Base-by-base conservation (phyloP, 1,140 invertebrate species). In the Teleogryllus occipitalis region DNA sequence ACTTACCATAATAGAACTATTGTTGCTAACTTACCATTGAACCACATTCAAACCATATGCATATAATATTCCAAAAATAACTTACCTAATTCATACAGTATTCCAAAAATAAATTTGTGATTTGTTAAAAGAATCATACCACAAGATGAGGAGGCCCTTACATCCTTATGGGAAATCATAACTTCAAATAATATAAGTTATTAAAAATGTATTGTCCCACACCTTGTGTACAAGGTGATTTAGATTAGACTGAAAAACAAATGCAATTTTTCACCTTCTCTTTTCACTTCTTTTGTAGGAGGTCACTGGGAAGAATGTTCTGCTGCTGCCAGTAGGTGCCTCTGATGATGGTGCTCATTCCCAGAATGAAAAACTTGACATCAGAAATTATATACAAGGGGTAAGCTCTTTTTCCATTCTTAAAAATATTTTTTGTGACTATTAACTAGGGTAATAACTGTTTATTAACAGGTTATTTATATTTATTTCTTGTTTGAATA, bases 281-380 rank as follows among this genome's bases (percentile, higher is more conserved):
- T 18, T 15, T 6, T 39, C 27, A 39, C 27, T 75, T 12, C 8
- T 75, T 5, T 79, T 75, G 8, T 92, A 97, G 87, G 92, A 97
- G 86, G 90, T 94, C 6, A 98, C 96, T 76, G 94, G 93, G 0
- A 97, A 96, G 85, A 98, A 96, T 88, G 96, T 98, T 47, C 89
- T 99, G 81, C 88, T 99, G 49, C 88, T 99, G 77, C 97, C 97
- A 7, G 92, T 96, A 84, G 98, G 98, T 76, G 91, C 93, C 82
- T 93, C 92, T 80, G 97, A 99, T 87, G 98, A 99, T 88, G 97
- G 97, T 81, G 97, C 97, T 80, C 98, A 99, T 89, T 98, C 97
- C 1, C 98, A 99, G 87, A 99, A 99, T 88, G 98, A 99, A 87
- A 99, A 99, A 86, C 90, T 99, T 82, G 93, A 98, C 88, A 88